Conservation (phyloP, 2,888 invertebrate genomes). For the Cinara cedri region DNA sequence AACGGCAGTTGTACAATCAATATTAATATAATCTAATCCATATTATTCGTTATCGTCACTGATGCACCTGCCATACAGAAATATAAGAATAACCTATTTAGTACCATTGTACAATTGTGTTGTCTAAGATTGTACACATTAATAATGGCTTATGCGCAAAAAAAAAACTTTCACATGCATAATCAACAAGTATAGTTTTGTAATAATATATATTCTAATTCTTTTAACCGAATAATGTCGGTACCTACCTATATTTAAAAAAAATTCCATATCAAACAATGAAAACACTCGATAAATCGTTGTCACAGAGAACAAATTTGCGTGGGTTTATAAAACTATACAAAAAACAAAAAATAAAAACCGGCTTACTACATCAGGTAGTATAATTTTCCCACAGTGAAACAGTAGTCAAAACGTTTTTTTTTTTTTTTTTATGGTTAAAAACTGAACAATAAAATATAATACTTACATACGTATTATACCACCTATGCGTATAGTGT, state of each 20-base stretch:
- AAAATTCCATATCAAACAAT: not conserved
- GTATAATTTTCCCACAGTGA: not conserved
- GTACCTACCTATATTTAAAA: too few species aligned
- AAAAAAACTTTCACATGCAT: slow-evolving; percentile 32
- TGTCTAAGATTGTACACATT: not conserved
- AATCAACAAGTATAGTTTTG: not conserved
- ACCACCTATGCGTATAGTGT: too few species aligned
- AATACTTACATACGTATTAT: too few species aligned
- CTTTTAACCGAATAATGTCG: too few species aligned
- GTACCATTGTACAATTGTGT: slow-evolving; percentile 19
- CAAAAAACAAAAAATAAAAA: not conserved
- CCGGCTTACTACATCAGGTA: not conserved
- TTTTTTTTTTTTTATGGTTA: too few species aligned
- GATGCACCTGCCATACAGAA: not conserved
- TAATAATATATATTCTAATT: not conserved
- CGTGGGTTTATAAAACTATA: not conserved
- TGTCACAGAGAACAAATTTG: not conserved
- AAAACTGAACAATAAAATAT: too few species aligned
- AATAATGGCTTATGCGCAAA: not conserved
- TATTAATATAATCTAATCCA: not conserved
- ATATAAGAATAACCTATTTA: slow-evolving; percentile 1
- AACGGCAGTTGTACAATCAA: not conserved
- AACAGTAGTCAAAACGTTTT: not conserved
- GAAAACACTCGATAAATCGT: not conserved
- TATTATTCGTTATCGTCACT: slow-evolving; percentile 19